Percentiles rank a stretch among this genome's conserved stretches.
Conservation (phyloP, 2,797 vertebrate genomes). For the Siniperca obscura region DNA sequence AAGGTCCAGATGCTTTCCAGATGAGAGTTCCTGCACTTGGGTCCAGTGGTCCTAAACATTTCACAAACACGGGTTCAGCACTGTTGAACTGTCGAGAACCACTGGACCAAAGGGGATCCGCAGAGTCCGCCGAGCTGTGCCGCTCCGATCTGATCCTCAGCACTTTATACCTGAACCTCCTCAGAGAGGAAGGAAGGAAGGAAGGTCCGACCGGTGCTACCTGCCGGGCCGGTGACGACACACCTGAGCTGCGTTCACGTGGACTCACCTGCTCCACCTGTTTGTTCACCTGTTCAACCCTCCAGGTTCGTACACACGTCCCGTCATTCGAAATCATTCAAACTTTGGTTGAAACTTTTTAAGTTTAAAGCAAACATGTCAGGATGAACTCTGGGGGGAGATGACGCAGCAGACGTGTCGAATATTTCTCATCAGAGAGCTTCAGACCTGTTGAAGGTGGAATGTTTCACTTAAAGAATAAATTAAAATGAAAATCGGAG, state of each 20-base stretch:
- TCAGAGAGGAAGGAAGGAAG: constrained; percentile 6
- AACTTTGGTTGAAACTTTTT: no score
- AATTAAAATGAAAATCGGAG: no score
- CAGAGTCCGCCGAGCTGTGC: neutral
- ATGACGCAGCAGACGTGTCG: no score
- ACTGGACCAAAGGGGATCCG: constrained; percentile 86
- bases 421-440: no score
- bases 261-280: constrained; percentile 56
- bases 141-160: neutral
- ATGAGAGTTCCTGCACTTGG: constrained; percentile 64
- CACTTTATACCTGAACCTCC: constrained; percentile 43
- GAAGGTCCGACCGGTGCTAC: constrained; percentile 38
- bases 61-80: constrained; percentile 92
- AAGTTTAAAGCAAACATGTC: no score
- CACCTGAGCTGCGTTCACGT: neutral
- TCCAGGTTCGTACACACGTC: no score
- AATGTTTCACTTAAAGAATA: no score
- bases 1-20: neutral
- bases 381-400: no score
- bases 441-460: no score
- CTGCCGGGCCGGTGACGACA: constrained; percentile 37
- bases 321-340: no score
- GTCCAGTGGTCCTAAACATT: constrained; percentile 98
- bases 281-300: constrained; percentile 4
- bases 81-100: constrained; percentile 98